phyloP scores from a whole-genome alignment of 2,797 vertebrate species.

The Pagetopsis macropterus region DNA sequence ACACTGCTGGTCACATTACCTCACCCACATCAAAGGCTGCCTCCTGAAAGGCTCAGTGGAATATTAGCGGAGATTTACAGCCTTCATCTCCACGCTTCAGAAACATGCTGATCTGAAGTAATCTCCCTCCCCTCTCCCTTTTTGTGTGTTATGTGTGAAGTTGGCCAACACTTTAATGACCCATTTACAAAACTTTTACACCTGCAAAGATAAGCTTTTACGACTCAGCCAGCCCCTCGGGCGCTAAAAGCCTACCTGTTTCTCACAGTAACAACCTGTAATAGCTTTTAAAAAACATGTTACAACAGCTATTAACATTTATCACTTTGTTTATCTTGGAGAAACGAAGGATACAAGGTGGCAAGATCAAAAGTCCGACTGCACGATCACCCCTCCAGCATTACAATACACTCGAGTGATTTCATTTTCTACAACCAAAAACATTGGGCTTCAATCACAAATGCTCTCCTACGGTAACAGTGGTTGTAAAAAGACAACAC shows the following conservation, averaged over 20 bases:
- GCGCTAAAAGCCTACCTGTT: slow-evolving; percentile 61
- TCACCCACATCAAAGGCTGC: slow-evolving; percentile 85
- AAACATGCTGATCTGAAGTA: slow-evolving; percentile 80
- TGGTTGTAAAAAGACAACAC: not conserved
- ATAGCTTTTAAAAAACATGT: slow-evolving; percentile 76
- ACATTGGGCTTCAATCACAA: not conserved
- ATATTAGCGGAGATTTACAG: slow-evolving; percentile 83
- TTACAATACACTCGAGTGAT: slow-evolving; percentile 32
- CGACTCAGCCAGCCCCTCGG: slow-evolving; percentile 61
- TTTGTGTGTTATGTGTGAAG: slow-evolving; percentile 76
- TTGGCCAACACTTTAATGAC: slow-evolving; percentile 81
- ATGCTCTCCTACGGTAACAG: not conserved
- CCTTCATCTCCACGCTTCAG: slow-evolving; percentile 72
- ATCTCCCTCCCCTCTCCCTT: slow-evolving; percentile 60
- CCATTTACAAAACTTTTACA: slow-evolving; percentile 84
- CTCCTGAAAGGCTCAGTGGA: slow-evolving; percentile 81
- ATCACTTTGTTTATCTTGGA: slow-evolving; percentile 71
- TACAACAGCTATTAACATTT: slow-evolving; percentile 73
- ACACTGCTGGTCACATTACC: slow-evolving; percentile 83
- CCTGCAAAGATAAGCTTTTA: slow-evolving; percentile 82
- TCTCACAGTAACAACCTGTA: slow-evolving; percentile 71
- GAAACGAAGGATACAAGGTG: slow-evolving; percentile 35
- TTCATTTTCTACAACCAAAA: slow-evolving; percentile 29
- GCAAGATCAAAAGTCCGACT: slow-evolving; percentile 61
- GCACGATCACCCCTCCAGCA: slow-evolving; percentile 46